Percentiles rank a stretch among this genome's conserved stretches.
Conservation (phyloP, 1,140 invertebrate genomes). For the Apis mellifera region Amel_HAv3.1 CM009942.2:9773001-9773500, state of each 20-base stretch:
- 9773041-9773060: slow-evolving; percentile 31
- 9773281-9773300: slow-evolving; percentile 52
- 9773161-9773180: slow-evolving; percentile 51
- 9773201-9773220: slow-evolving; percentile 47
- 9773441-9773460: no score
- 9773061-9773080: slow-evolving; percentile 32
- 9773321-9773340: not conserved
- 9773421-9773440: no score
- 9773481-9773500: no score
- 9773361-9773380: slow-evolving; percentile 3
- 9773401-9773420: no score
- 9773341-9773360: not conserved
- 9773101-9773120: slow-evolving; percentile 43
- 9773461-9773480: no score
- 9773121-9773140: slow-evolving; percentile 51
- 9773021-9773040: not conserved
- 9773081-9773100: slow-evolving; percentile 34
- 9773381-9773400: no score
- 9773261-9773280: slow-evolving; percentile 44
- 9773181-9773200: slow-evolving; percentile 30
- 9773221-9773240: slow-evolving; percentile 51
- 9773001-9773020: not conserved
- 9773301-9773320: slow-evolving; percentile 5
- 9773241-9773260: slow-evolving; percentile 39
- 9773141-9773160: slow-evolving; percentile 5